A percentile compares a stretch with the other conserved stretches of the same genome.
phyloP scores from a whole-genome alignment of 92 coral and sea anemone species.

The Bergia puertoricense region DNA sequence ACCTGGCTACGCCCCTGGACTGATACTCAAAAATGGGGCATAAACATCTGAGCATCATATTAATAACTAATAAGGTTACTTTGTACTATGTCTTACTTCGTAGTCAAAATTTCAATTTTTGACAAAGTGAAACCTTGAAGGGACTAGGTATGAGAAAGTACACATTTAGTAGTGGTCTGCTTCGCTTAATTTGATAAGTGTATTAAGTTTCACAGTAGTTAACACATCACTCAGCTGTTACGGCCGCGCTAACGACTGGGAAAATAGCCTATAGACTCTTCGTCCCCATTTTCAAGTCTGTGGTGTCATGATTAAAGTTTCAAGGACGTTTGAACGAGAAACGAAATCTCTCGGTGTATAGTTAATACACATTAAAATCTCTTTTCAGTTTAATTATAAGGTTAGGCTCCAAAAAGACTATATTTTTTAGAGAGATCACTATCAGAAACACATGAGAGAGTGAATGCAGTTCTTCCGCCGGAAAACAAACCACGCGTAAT shows the following conservation, averaged over 20 bases:
- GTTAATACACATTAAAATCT: not conserved
- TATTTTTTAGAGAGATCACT: not conserved
- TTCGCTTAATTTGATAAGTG: not conserved
- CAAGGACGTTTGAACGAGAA: not conserved
- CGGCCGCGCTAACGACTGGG: not conserved
- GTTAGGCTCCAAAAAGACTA: constrained; percentile 7
- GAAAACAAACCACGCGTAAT: not conserved
- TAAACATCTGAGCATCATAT: too few relatives aligned
- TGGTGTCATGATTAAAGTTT: not conserved
- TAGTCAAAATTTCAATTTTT: too few relatives aligned
- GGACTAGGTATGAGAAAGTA: not conserved
- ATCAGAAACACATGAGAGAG: constrained; percentile 1
- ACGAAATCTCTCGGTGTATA: too few relatives aligned
- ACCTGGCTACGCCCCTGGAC: too few relatives aligned
- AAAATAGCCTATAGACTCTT: not conserved
- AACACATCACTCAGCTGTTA: not conserved
- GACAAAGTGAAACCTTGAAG: not conserved
- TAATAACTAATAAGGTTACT: too few relatives aligned
- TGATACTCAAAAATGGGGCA: too few relatives aligned
- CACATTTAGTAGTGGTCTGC: not conserved
- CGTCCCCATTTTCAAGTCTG: constrained; percentile 16
- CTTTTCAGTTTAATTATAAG: not conserved
- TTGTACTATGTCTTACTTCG: too few relatives aligned
- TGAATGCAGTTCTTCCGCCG: constrained; percentile 14
- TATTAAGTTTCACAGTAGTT: not conserved